Base-by-base conservation (phyloP, 2,113 vertebrate genomes). In the Rhinoptilus africanus region DNA sequence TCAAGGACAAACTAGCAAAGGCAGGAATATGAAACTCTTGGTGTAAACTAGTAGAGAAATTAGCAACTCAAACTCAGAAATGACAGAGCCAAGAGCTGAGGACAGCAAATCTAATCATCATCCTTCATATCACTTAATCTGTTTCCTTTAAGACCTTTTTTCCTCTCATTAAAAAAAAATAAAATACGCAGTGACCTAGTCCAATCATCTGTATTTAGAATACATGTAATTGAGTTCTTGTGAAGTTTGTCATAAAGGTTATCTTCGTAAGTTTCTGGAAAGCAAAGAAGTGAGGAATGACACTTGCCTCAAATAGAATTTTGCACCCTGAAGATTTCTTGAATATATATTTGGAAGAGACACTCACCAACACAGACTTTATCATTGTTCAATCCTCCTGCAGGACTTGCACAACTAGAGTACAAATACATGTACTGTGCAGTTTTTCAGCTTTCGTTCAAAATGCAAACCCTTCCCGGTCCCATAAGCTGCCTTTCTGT, bases 191-290 rank as follows among this genome's bases (percentile, higher is more conserved):
- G 67, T 12, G 12, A 88, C 18, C 14, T 87, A 91, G 91, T 89
- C 48, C 57, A 92, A 93, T 76, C 34, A 89, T n/a, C 41, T 79
- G 32, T 43, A 85, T 88, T 91, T 93, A 91, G 95, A 93, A 85
- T 37, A 76, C 48, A 90, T 9, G 3, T 81, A 95, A 95, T 1
- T 32, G 21, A 92, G 86, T 91, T 93, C 76, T 18, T 86, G 68
- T 47, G 54, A 35, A 88, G 27, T 77, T 89, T 85, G 56, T 85
- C 92, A 27, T 71, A 80, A 92, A 81, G 63, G 68, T 80, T 93
- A 78, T 73, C 48, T 81, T 87, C 21, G 3, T 19, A 89, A 85
- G 53, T 92, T 89, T 87, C 64, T 81, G 71, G 45, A 93, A 22
- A 82, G 48, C 39, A 94, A 89, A 89, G 81, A 30, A 75, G 66